These are phyloP conservation scores for Lepus europaeus DNA, from an alignment of 2,113 vertebrate species.

Conservation along the genomic window DNA sequence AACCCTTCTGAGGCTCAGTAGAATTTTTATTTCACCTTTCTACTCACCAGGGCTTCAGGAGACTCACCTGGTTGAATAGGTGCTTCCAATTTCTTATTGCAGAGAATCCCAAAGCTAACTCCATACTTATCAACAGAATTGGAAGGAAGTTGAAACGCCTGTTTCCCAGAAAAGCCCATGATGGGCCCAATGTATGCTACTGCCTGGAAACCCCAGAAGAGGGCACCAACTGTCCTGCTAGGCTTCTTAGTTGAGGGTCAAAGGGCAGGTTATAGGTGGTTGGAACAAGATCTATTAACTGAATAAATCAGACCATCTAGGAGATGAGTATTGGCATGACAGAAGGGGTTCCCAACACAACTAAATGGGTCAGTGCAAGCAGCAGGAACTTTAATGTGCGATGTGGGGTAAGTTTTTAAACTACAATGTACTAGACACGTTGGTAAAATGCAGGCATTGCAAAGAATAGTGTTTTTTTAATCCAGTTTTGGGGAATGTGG, in stretches of 20 bases:
- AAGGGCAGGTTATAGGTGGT: not conserved
- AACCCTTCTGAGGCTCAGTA: slow-evolving; percentile 24
- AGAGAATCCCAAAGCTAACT: slow-evolving; percentile 17
- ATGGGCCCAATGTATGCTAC: not conserved
- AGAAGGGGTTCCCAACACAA: slow-evolving; percentile 10
- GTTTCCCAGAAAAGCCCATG: not conserved
- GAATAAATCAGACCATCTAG: slow-evolving; percentile 9
- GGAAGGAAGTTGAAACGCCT: slow-evolving; percentile 45
- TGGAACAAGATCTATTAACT: not conserved
- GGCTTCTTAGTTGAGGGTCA: not conserved
- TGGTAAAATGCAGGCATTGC: slow-evolving; percentile 1
- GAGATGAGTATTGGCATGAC: slow-evolving; percentile 22
- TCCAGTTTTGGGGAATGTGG: not conserved
- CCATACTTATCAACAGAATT: slow-evolving; percentile 35
- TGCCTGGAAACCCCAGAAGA: slow-evolving; percentile 46
- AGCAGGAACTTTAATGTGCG: not conserved
- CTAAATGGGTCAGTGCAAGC: not conserved
- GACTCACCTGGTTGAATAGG: not conserved
- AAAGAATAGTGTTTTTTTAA: not conserved
- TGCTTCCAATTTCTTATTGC: slow-evolving; percentile 34
- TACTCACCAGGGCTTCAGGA: slow-evolving; percentile 16
- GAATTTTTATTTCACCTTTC: slow-evolving; percentile 40
- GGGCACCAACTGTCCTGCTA: slow-evolving; percentile 57
- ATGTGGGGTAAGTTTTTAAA: slow-evolving; percentile 47
- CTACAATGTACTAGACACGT: not conserved